Evolutionary conservation across 2,888 invertebrate genomes (phyloP), one percentile per base, ranked within the genome.

Genomic region (Poecilus cupreus): DNA sequence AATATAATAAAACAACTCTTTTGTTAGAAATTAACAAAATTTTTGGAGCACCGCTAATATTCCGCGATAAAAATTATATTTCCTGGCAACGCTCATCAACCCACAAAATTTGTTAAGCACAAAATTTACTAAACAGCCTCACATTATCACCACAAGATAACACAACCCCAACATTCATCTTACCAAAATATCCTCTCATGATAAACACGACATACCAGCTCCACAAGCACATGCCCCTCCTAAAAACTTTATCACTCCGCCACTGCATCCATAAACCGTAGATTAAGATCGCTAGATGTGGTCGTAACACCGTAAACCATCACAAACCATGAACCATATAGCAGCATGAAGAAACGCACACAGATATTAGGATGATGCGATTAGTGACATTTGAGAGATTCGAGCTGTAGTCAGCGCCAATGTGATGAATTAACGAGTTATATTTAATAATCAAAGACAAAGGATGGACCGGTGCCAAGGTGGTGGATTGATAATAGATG

Each of bases 231-330:
- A 26, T 24, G n/a, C n/a, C 60, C 60, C 60, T 60, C 11, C 22
- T 54, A 20, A 13, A 60, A 43, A n/a, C 43, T n/a, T 43, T 43
- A n/a, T 43, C 43, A 43, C n/a, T 8, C 26, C n/a, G n/a, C n/a
- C 60, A 60, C 60, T 60, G 60, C n/a, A 13, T 18, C 10, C 37
- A 68, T 39, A 68, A 68, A 39, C 39, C 39, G 18, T 68, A 37
- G 68, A 68, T 37, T 39, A 68, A 68, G 18, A 68, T 39, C 37
- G 68, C 37, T 4, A 54, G 60, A 60, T 32, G 11, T 32, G 20
- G 20, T 37, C 32, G 22, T 68, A 32, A 68, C n/a, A 68, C 32
- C 3, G 39, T 68, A 11, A 43, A 43, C 43, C 43, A 43, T 13
- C 8, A 20, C 22, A 20, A 20, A 54, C 22, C 54, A 54, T 20